Evolutionary conservation across 2,113 vertebrate species (phyloP).

Genomic region (Melanotaenia duboulayi): DNA sequence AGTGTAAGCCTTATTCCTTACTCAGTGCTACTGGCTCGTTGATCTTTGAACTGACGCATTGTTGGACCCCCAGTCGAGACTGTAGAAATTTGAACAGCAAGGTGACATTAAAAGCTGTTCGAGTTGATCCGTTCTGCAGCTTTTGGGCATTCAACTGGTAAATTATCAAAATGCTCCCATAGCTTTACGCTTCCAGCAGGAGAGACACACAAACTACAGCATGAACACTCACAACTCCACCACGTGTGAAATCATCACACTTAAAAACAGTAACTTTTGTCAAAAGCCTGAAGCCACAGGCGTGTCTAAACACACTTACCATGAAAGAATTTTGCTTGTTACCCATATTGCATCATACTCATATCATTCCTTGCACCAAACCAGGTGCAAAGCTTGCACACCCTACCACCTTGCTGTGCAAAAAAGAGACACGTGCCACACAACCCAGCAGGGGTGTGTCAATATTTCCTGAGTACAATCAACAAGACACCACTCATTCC

Average conservation of each 20-base stretch:
- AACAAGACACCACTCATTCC: slow-evolving; percentile 24
- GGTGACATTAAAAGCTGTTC: not conserved
- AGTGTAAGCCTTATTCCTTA: no score
- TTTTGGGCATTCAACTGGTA: not conserved
- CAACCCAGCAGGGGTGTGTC: slow-evolving; percentile 31
- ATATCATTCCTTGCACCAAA: slow-evolving; percentile 12
- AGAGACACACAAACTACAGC: no score
- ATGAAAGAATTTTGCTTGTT: slow-evolving; percentile 37
- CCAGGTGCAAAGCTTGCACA: no score
- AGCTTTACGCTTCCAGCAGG: not conserved
- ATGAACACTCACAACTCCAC: no score
- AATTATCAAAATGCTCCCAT: not conserved
- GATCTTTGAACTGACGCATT: no score
- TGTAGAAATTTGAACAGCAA: not conserved
- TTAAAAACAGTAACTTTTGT: no score
- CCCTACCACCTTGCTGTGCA: not conserved
- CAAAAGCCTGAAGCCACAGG: not conserved
- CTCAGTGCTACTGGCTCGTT: no score
- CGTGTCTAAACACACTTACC: slow-evolving; percentile 31
- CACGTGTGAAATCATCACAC: not conserved
- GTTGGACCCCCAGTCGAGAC: no score
- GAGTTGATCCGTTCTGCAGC: not conserved
- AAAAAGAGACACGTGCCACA: not conserved
- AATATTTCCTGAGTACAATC: slow-evolving; percentile 4
- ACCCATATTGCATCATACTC: slow-evolving; percentile 29